Percentiles rank a stretch among this genome's conserved stretches.
These are phyloP conservation scores for Argya squamiceps DNA, from an alignment of 2,797 vertebrate species.

Conservation along the genomic window DNA sequence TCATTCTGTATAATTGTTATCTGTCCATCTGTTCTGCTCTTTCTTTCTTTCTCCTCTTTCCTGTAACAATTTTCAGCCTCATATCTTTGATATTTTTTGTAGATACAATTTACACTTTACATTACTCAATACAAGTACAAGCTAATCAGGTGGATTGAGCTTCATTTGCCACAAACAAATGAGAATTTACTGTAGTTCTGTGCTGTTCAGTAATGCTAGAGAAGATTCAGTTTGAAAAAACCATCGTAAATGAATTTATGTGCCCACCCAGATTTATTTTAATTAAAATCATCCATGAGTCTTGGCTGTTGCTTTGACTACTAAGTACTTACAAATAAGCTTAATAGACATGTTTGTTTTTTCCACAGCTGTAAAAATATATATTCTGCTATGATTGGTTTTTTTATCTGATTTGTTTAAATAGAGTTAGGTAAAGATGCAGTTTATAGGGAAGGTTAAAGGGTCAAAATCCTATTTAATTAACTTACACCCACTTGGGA, in stretches of 20 bases:
- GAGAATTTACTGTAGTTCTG: not conserved
- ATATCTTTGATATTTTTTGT: not conserved
- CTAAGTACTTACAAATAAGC: constrained; percentile 69
- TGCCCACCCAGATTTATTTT: constrained; percentile 66
- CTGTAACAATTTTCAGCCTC: not conserved
- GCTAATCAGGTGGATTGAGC: not conserved
- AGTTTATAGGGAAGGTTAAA: constrained; percentile 52
- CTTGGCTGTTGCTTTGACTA: constrained; percentile 60
- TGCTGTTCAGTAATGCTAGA: not conserved
- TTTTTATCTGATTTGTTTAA: constrained; percentile 76
- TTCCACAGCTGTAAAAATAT: constrained; percentile 63
- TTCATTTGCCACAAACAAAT: not conserved
- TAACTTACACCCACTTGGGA: constrained; percentile 63
- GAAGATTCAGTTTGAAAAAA: constrained; percentile 29
- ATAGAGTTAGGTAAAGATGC: constrained; percentile 66
- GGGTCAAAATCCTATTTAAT: constrained; percentile 69
- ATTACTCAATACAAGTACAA: not conserved
- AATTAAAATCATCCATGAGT: constrained; percentile 70
- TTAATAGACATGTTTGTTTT: constrained; percentile 71
- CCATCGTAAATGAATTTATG: not conserved
- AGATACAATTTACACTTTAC: not conserved
- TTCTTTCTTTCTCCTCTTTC: not conserved
- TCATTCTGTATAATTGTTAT: not conserved
- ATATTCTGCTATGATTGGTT: constrained; percentile 42
- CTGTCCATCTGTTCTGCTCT: not conserved